Conservation (phyloP, 2,888 invertebrate genomes). For the Parelbella ahira region DNA sequence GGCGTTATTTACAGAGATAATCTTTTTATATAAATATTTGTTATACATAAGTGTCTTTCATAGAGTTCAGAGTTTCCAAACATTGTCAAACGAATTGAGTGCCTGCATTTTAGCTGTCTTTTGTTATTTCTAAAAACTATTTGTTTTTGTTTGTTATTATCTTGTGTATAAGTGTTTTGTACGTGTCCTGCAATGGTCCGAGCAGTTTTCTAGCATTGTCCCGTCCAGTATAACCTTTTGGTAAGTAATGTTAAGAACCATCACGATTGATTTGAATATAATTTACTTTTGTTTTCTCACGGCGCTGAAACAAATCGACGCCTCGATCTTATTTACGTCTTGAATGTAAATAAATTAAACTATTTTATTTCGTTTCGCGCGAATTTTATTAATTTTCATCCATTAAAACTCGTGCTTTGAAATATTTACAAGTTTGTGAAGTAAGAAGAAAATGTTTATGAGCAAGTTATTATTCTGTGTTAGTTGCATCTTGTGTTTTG, state of each 20-base stretch:
- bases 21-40: not conserved
- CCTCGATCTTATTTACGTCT: no score
- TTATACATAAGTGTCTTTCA: not conserved
- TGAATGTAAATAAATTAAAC: no score
- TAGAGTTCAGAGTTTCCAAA: conserved; percentile 32
- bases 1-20: conserved; percentile 2
- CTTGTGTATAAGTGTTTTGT: conserved; percentile 53
- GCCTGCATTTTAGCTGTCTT: conserved; percentile 52
- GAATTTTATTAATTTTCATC: no score
- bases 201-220: conserved; percentile 78
- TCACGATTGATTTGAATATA: no score
- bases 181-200: conserved; percentile 68
- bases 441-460: no score
- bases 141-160: conserved; percentile 44
- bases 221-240: conserved; percentile 65
- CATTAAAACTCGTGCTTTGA: no score
- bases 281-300: no score
- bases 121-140: conserved; percentile 39
- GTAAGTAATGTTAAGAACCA: conserved; percentile 55
- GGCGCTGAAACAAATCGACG: no score
- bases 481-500: no score
- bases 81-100: conserved; percentile 52
- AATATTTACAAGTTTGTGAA: no score
- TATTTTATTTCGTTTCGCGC: no score
- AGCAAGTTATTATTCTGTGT: no score